Conservation (phyloP, 1,140 invertebrate species). For the Neodiprion fabricii region DNA sequence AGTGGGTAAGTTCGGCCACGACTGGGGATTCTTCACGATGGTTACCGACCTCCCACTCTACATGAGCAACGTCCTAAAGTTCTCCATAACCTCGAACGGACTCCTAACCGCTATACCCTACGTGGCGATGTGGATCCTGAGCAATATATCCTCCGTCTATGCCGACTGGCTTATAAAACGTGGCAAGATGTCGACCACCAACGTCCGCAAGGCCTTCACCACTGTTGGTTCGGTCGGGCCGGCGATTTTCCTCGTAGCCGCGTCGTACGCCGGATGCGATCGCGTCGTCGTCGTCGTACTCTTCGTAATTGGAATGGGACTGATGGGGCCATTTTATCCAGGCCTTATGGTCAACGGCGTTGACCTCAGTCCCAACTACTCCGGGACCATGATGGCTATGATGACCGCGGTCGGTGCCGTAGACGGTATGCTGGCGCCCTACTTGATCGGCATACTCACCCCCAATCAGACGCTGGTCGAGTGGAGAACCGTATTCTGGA, state of each 20-base stretch:
- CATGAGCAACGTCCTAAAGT: constrained; percentile 64
- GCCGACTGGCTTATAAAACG: constrained; percentile 70
- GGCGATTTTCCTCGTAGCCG: constrained; percentile 75
- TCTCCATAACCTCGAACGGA: constrained; percentile 76
- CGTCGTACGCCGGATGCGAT: constrained; percentile 44
- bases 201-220: constrained; percentile 70
- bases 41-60: too few species aligned
- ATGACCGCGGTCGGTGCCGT: constrained; percentile 73
- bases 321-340: constrained; percentile 82
- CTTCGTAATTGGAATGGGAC: constrained; percentile 79
- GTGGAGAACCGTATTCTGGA: constrained; percentile 84
- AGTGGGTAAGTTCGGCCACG: constrained; percentile 78
- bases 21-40: constrained; percentile 92
- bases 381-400: constrained; percentile 74
- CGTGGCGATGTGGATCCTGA: constrained; percentile 81
- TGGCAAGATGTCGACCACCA: constrained; percentile 69
- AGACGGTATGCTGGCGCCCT: constrained; percentile 80
- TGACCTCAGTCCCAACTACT: constrained; percentile 50
- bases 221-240: constrained; percentile 74
- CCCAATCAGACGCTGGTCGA: constrained; percentile 71
- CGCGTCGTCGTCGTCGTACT: constrained; percentile 80
- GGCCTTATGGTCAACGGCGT: constrained; percentile 81
- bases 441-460: constrained; percentile 76
- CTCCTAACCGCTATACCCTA: constrained; percentile 72
- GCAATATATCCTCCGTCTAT: constrained; percentile 80